phyloP scores from a whole-genome alignment of 2,797 vertebrate species.

The Allobates femoralis region DNA sequence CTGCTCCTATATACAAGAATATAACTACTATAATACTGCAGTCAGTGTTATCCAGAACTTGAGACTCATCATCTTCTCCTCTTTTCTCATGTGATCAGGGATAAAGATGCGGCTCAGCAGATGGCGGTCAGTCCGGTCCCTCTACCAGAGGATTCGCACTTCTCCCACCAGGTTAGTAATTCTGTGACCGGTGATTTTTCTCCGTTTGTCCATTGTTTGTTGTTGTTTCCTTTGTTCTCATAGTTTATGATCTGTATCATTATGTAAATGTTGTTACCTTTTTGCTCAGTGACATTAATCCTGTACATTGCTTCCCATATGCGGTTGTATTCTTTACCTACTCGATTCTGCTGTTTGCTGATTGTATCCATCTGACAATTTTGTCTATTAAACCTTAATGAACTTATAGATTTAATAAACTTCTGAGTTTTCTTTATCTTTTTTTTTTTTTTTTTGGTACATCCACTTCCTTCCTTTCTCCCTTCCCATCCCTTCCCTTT shows the following conservation, averaged over 20 bases:
- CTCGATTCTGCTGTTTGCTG: no score
- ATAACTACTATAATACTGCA: neutral
- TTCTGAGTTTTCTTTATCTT: neutral
- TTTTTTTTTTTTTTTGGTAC: neutral
- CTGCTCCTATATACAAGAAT: slow-evolving; percentile 5
- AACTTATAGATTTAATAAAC: neutral
- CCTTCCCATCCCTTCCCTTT: no score
- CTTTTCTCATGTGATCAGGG: slow-evolving; percentile 73
- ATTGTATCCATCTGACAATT: no score
- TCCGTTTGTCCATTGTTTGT: neutral
- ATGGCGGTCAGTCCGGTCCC: slow-evolving; percentile 89
- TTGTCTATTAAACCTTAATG: no score
- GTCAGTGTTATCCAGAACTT: neutral
- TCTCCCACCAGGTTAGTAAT: slow-evolving; percentile 83
- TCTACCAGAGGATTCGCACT: slow-evolving; percentile 71
- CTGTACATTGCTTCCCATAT: no score
- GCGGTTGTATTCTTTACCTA: no score
- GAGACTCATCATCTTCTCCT: neutral
- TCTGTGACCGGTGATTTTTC: no score
- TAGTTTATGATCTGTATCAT: neutral
- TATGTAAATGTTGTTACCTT: neutral
- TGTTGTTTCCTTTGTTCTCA: neutral
- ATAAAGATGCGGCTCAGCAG: slow-evolving; percentile 88
- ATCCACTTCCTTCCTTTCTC: neutral
- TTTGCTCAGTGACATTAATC: neutral